Evolutionary conservation across 2,888 invertebrate genomes (phyloP), one percentile per base, ranked within the genome.

Genomic region (Agrilus biguttatus): DNA sequence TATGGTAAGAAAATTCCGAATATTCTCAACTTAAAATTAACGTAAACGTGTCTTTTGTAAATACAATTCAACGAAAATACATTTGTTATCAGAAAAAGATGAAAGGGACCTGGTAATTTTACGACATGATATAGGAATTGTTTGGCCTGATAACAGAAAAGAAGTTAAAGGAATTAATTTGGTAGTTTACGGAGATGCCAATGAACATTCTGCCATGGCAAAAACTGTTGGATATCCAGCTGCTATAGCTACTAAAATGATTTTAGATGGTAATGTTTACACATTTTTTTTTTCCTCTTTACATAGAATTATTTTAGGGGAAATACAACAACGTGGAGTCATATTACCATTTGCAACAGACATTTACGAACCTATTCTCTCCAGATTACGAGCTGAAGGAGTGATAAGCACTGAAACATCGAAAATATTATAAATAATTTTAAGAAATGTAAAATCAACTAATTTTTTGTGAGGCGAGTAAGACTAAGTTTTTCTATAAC

Each of bases 191-290:
- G 97, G 97, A 0, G 80, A 85, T 47, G 47, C 51, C 8, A 65
- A 71, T 14, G 84, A 86, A 1, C 89, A 90, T 65, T 93, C 96
- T 0, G 98, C 98, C 21, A 99, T 98, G 98, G 86, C 91, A 0
- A 79, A 85, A 57, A 87, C 89, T 8, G 92, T 93, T 8, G 92
- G 92, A 17, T 90, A 80, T 69, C 97, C 84, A 0, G 83, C 93
- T 6, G 98, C 91, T 14, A 97, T 98, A 54, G 93, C 96, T 2
- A 82, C 92, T 1, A 93, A 93, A 68, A 99, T 98, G 98, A 78
- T 98, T 47, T 71, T 98, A 12, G 92, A 95, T 65, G 96, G 95
- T 88, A 66, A 64, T 65, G 35, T 4, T 4, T 17, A 17, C 17
- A 17, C 17, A 17, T 33, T 12, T 40, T 39, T 7, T 14, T 19